Conservation (phyloP, 2,113 vertebrate genomes). For the Diadophis punctatus region DNA sequence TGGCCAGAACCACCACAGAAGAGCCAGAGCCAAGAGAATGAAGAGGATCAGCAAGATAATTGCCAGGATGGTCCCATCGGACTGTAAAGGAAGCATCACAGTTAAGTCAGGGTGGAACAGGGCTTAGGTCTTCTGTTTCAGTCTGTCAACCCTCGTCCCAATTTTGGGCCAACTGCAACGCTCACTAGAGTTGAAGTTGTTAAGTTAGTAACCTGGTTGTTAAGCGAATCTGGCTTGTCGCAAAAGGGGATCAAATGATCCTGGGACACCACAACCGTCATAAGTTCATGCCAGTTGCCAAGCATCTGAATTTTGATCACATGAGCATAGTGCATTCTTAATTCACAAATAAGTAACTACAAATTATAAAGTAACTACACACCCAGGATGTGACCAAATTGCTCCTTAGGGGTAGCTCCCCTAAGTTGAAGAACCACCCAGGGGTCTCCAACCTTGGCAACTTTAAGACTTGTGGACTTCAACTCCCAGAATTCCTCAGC, state of each 20-base stretch:
- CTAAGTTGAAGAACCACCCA: not conserved
- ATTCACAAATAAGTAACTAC: not conserved
- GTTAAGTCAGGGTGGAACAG: accelerated
- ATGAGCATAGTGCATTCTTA: not conserved
- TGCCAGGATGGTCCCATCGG: constrained; percentile 93
- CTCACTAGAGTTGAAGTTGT: no score
- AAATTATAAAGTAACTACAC: no score
- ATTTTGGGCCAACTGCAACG: not conserved
- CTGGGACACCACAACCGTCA: no score
- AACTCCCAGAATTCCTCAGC: no score
- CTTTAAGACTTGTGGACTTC: no score
- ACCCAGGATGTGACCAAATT: not conserved
- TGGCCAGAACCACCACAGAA: constrained; percentile 99
- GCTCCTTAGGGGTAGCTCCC: not conserved
- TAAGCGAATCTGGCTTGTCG: not conserved
- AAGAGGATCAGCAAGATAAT: constrained; percentile 91
- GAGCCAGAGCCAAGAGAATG: constrained; percentile 82
- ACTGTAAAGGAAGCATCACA: constrained; percentile 71
- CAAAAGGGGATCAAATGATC: no score
- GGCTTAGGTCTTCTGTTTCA: no score
- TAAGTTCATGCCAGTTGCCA: no score
- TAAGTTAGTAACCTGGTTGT: not conserved
- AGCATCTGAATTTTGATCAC: no score
- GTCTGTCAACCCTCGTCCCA: not conserved
- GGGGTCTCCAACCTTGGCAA: no score